Base-by-base conservation (phyloP, 1,140 invertebrate genomes). In the Cylas formicarius region DNA sequence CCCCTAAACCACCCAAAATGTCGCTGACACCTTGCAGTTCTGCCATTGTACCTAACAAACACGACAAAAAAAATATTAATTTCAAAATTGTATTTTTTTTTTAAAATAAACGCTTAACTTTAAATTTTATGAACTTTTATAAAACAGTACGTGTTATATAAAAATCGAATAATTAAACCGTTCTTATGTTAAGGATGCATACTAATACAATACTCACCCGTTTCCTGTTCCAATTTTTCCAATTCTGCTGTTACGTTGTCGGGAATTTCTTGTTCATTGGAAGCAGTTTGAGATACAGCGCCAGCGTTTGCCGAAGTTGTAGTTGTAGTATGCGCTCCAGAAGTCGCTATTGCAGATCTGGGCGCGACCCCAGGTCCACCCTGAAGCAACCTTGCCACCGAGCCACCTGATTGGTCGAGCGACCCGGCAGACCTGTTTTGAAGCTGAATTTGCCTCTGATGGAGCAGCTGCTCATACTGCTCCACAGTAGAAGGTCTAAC, bases 181-280 rank as follows among this genome's bases (percentile, higher is more conserved):
- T n/a, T n/a, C n/a, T n/a, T n/a, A n/a, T n/a, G n/a, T n/a, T n/a
- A n/a, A n/a, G n/a, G n/a, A n/a, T n/a, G n/a, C n/a, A n/a, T n/a
- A n/a, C n/a, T n/a, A n/a, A n/a, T n/a, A n/a, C n/a, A 39, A 16
- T 27, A 39, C 4, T 10, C 35, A 49, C 52, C 56, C 4, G 67
- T 62, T 52, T 77, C 74, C 62, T 86, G 82, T 62, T 88, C 83
- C 10, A 87, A 65, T 56, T 88, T 87, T 53, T 87, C 84, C 48
- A 90, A 58, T 60, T 84, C 81, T 11, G 76, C 79, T 1, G 78
- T 86, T 5, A 86, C 84, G 52, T 81, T 83, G 53, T 87, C 84
- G 4, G 85, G 82, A 62, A 87, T 82, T 62, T 85, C 82, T 40
- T 77, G 66, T 23, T 60, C 58, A 38, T 45, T 52, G 8, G 66